Base-by-base conservation (phyloP, 2,797 vertebrate genomes). In the Yasuhikotakia modesta region DNA sequence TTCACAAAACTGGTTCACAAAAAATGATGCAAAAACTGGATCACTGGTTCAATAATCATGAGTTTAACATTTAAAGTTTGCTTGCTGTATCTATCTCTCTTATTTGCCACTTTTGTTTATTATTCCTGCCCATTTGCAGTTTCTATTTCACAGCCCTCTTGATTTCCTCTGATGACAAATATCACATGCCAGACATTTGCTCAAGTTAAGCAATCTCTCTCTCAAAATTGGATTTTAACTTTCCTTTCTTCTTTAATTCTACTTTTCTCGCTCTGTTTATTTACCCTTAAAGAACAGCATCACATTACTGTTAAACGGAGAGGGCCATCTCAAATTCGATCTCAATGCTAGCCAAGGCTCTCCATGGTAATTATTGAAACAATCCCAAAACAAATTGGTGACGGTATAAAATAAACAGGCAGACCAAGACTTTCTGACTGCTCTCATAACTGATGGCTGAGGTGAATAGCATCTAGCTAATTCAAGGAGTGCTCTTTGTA, bases 351-450 rank as follows among this genome's bases (percentile, higher is more conserved):
- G 60, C 72, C 73, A n/a, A 76, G 75, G 39, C 85, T 88, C 88
- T 89, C 85, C 78, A 86, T 83, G 83, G 85, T 74, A 79, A 87
- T 81, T 77, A 84, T 73, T 66, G 66, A 86, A 87, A 87, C 83
- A 84, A 87, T 90, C 86, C 87, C 88, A 85, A 79, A 79, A 67
- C 72, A 78, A 80, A 58, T 68, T 81, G 75, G 64, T 53, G 82
- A 79, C 61, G 75, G 35, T 2, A 5, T 65, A 70, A 76, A 79
- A 88, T 87, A 87, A 88, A 87, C 79, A 76, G 71, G 57, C 32
- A 76, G 82, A 79, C 63, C 84, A 53, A 83, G 74, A 70, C 45
- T 8, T 70, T 57, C 22, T 70, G 81, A 84, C 81, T 58, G 70
- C 65, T 79, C 57, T 69, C 71, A 82, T 89, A 84, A 90, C 85